Conservation (phyloP, 2,113 vertebrate genomes). For the Myotis lucifugus region DNA sequence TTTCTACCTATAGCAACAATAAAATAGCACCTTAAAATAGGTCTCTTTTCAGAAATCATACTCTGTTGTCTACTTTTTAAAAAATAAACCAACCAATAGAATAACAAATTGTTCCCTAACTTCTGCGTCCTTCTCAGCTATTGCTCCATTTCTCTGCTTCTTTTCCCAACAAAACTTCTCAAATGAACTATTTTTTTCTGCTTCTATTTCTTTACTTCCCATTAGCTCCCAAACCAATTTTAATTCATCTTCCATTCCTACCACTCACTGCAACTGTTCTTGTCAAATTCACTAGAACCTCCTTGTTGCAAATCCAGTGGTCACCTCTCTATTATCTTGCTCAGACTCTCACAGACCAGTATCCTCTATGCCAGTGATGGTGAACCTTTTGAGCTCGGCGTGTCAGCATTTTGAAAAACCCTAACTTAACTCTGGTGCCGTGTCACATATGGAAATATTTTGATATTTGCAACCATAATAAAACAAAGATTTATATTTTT, state of each 20-base stretch:
- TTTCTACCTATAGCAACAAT: not conserved
- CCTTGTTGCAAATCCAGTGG: not conserved
- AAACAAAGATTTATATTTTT: no score
- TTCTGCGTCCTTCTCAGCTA: not conserved
- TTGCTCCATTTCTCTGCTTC: not conserved
- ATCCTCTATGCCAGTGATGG: not conserved
- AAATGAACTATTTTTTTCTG: not conserved
- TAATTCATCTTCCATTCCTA: not conserved
- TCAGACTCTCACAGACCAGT: not conserved
- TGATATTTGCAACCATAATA: no score
- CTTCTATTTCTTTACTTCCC: not conserved
- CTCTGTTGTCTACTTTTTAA: not conserved
- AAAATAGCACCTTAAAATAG: constrained; percentile 30
- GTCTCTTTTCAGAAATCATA: not conserved
- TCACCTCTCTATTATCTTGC: not conserved
- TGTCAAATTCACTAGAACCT: not conserved
- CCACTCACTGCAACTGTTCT: not conserved
- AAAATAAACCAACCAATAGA: not conserved
- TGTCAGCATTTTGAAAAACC: no score
- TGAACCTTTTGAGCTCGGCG: no score
- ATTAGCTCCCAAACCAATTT: not conserved
- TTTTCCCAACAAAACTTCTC: not conserved
- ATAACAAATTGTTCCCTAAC: not conserved
- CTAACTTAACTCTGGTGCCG: no score
- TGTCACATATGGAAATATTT: no score